Evolutionary conservation across 2,113 vertebrate species (phyloP).

Genomic region (Indicator maculatus): DNA sequence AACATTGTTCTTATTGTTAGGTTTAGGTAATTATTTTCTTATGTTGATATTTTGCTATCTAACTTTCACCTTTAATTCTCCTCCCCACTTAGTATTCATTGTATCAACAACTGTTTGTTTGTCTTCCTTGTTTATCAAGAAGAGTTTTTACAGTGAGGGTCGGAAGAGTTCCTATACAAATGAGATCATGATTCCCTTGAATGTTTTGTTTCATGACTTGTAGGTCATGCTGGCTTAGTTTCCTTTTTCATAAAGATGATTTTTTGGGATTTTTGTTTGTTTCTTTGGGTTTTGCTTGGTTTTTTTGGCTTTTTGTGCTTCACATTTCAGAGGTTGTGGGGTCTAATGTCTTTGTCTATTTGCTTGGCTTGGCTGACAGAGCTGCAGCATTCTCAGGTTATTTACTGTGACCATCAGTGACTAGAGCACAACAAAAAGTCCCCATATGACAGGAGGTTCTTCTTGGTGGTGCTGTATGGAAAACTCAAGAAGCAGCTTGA

Average conservation of each 20-base stretch:
- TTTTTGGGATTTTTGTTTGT: too few species aligned
- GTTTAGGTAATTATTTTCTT: not conserved
- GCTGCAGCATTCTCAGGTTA: not conserved
- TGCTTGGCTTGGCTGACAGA: slow-evolving; percentile 10
- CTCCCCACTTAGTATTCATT: not conserved
- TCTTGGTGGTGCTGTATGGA: not conserved
- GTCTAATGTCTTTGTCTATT: not conserved
- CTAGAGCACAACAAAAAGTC: not conserved
- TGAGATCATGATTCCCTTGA: not conserved
- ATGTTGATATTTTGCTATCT: not conserved
- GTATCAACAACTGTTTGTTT: not conserved
- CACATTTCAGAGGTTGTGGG: not conserved
- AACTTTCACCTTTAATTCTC: not conserved
- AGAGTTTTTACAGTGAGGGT: not conserved
- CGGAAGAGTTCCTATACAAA: not conserved
- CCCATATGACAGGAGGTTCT: not conserved
- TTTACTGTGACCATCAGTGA: not conserved
- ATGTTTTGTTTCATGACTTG: not conserved
- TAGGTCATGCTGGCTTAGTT: not conserved
- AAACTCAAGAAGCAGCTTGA: not conserved
- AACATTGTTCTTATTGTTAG: not conserved
- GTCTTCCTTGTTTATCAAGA: not conserved
- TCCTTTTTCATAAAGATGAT: not conserved
- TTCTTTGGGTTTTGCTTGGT: too few species aligned
- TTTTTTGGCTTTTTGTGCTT: not conserved